Conservation (phyloP, 37 sponge, comb jelly and placozoan species). For the Hexactinellida sp. region DNA sequence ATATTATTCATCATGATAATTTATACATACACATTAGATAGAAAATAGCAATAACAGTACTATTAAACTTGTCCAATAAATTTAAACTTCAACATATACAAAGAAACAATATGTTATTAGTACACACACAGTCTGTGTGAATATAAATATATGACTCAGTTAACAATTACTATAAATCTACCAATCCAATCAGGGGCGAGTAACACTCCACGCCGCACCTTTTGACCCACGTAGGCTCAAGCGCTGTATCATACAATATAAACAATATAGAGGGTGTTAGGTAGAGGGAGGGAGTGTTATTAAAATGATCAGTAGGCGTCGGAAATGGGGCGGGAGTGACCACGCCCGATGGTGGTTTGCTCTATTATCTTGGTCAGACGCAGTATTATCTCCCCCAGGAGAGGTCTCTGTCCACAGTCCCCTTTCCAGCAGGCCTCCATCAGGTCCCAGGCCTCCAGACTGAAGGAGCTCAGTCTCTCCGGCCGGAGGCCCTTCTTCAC, state of each 20-base stretch:
- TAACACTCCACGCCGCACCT: neutral
- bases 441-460: conserved; percentile 59
- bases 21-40: neutral
- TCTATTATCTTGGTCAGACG: conserved; percentile 24
- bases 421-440: conserved; percentile 78
- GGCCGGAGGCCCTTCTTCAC: conserved; percentile 82
- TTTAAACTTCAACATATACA: conserved; percentile 14
- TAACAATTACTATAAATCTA: neutral
- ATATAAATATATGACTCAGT: neutral
- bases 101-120: neutral
- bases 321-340: neutral
- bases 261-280: too few relatives aligned
- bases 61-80: conserved; percentile 15
- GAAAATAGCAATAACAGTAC: neutral
- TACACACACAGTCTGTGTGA: neutral
- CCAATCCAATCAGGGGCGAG: neutral
- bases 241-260: neutral
- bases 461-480: conserved; percentile 60
- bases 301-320: neutral
- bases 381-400: conserved; percentile 51
- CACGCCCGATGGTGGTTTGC: neutral
- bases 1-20: neutral
- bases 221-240: neutral
- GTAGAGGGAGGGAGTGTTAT: neutral
- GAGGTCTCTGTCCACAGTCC: conserved; percentile 45